Conservation (phyloP, 2,113 vertebrate species). For the Narcine bancroftii region DNA sequence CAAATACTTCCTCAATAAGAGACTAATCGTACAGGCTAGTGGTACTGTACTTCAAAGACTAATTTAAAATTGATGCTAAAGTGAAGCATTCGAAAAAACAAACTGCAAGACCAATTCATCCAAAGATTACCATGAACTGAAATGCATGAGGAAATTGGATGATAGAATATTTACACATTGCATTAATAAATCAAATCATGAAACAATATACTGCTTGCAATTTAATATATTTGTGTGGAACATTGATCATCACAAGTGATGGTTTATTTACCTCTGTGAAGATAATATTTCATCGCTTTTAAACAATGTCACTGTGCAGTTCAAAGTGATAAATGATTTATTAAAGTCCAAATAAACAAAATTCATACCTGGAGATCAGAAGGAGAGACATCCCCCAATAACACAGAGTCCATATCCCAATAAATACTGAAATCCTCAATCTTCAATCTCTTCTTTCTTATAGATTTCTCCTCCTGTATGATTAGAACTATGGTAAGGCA, state of each 20-base stretch:
- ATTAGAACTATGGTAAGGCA: constrained; percentile 18
- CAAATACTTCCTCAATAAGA: background rate
- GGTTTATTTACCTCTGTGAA: background rate
- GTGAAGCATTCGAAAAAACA: too few relatives aligned
- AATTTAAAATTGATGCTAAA: background rate
- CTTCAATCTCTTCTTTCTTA: constrained; percentile 84
- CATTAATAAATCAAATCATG: background rate
- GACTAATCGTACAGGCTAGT: background rate
- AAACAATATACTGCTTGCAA: background rate
- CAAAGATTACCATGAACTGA: background rate
- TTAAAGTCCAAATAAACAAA: background rate
- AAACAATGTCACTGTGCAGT: background rate
- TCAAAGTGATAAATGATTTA: background rate
- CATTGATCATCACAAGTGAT: background rate
- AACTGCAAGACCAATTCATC: background rate
- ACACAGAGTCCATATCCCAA: constrained; percentile 78
- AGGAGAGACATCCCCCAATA: constrained; percentile 75
- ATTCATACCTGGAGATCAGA: constrained; percentile 73
- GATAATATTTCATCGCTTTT: background rate
- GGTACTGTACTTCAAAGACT: too few relatives aligned
- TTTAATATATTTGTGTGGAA: background rate
- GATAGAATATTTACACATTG: background rate
- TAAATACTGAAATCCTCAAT: constrained; percentile 88
- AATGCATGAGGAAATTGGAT: background rate
- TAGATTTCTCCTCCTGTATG: constrained; percentile 71